Conservation (phyloP, 1,140 invertebrate genomes). For the Lepidotrigona ventralis region DNA sequence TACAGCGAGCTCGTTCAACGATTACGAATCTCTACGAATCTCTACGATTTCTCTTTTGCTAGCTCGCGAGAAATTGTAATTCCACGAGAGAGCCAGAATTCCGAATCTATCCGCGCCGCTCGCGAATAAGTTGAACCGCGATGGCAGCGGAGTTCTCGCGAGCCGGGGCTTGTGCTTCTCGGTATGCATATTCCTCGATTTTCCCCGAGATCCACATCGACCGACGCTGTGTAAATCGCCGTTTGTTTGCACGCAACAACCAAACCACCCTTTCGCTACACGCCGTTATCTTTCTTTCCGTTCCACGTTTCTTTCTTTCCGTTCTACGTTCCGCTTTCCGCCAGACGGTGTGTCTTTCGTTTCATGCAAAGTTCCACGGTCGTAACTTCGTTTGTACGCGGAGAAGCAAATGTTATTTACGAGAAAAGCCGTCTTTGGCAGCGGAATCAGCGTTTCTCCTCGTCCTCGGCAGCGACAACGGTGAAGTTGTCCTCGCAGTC, state of each 20-base stretch:
- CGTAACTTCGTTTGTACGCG: slow-evolving; percentile 62
- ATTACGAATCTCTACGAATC: too few relatives aligned
- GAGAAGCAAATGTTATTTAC: slow-evolving; percentile 69
- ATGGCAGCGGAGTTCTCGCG: background rate
- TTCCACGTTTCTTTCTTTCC: slow-evolving; percentile 18
- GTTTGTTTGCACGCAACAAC: slow-evolving; percentile 49
- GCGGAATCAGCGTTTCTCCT: background rate
- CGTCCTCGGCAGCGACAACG: background rate
- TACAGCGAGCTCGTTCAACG: too few relatives aligned
- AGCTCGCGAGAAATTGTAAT: background rate
- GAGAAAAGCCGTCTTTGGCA: slow-evolving; percentile 56
- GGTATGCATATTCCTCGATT: slow-evolving; percentile 30
- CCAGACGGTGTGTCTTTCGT: slow-evolving; percentile 20
- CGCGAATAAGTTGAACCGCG: slow-evolving; percentile 9
- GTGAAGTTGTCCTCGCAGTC: slow-evolving; percentile 18
- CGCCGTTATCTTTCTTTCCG: background rate
- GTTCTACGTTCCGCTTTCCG: background rate
- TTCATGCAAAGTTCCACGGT: slow-evolving; percentile 57
- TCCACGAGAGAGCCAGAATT: background rate
- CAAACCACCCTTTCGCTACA: slow-evolving; percentile 15
- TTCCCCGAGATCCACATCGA: background rate
- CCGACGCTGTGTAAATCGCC: slow-evolving; percentile 51
- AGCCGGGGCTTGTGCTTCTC: background rate
- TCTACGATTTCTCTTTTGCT: too few relatives aligned
- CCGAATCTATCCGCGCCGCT: too few relatives aligned